Evolutionary conservation across 2,797 vertebrate species (phyloP).

Genomic region (Spondyliosoma cantharus): DNA sequence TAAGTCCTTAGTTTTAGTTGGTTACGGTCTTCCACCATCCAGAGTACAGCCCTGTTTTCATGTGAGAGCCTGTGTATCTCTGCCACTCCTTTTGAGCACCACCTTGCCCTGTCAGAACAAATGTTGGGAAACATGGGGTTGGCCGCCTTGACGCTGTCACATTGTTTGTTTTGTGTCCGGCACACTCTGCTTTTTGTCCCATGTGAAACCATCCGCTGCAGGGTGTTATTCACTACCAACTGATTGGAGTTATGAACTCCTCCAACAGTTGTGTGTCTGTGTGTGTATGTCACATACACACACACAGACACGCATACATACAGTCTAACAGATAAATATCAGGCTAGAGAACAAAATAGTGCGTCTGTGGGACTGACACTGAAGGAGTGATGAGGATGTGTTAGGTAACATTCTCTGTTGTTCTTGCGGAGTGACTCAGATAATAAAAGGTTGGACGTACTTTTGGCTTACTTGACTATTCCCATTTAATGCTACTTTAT

Average conservation of each 20-base stretch:
- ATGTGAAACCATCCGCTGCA: not conserved
- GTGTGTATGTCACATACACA: not conserved
- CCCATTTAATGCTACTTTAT: not conserved
- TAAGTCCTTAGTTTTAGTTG: not conserved
- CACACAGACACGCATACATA: not conserved
- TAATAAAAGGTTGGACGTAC: not conserved
- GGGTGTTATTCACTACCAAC: not conserved
- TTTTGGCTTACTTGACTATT: not conserved
- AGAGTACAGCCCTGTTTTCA: conserved; percentile 45
- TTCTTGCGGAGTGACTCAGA: not conserved
- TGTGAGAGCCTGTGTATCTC: conserved; percentile 25
- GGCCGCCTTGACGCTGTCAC: conserved; percentile 48
- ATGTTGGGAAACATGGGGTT: conserved; percentile 67
- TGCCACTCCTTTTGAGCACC: conserved; percentile 78
- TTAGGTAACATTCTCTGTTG: not conserved
- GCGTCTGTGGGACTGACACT: not conserved
- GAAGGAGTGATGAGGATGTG: conserved; percentile 6
- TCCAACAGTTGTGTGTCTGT: not conserved
- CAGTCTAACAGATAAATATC: not conserved
- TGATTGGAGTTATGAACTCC: not conserved
- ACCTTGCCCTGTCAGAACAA: conserved; percentile 63
- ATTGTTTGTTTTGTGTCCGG: conserved; percentile 64
- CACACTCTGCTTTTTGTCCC: conserved; percentile 3
- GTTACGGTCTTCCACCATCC: conserved; percentile 30
- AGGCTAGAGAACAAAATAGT: not conserved